These are phyloP conservation scores for Megaceryle torquata DNA, from an alignment of 2,113 vertebrate genomes.

Conservation along the genomic window DNA sequence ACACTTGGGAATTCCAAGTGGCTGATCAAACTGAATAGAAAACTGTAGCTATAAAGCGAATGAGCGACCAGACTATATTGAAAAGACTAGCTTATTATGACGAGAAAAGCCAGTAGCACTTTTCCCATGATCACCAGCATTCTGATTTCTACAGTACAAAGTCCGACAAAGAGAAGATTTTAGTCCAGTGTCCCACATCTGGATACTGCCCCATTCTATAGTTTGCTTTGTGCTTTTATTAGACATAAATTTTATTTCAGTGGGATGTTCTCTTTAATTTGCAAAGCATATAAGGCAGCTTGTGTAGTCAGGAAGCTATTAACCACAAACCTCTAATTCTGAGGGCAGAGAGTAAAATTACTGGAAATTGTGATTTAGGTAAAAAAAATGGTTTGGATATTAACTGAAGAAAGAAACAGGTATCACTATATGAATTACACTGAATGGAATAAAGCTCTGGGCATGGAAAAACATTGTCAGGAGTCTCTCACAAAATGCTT, in stretches of 20 bases:
- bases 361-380: background rate
- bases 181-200: background rate
- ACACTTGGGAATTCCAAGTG: conserved; percentile 68
- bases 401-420: background rate
- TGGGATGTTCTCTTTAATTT: background rate
- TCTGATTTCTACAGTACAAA: conserved; percentile 10
- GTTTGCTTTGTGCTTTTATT: background rate
- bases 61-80: conserved; percentile 42
- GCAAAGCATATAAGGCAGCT: background rate
- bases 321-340: background rate
- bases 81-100: conserved; percentile 61
- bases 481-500: background rate
- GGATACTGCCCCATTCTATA: background rate
- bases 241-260: background rate
- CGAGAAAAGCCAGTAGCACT: conserved; percentile 30
- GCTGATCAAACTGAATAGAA: conserved; percentile 66
- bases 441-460: background rate
- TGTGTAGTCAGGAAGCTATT: conserved; percentile 13
- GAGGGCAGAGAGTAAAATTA: background rate
- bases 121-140: conserved; percentile 42
- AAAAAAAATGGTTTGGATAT: background rate
- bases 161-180: background rate
- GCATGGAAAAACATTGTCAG: background rate
- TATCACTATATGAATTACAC: background rate
- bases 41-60: conserved; percentile 62